Percentiles rank a stretch among this genome's conserved stretches.
These are phyloP conservation scores for Albula glossodonta DNA, from an alignment of 2,113 vertebrate species.

Conservation along the genomic window DNA sequence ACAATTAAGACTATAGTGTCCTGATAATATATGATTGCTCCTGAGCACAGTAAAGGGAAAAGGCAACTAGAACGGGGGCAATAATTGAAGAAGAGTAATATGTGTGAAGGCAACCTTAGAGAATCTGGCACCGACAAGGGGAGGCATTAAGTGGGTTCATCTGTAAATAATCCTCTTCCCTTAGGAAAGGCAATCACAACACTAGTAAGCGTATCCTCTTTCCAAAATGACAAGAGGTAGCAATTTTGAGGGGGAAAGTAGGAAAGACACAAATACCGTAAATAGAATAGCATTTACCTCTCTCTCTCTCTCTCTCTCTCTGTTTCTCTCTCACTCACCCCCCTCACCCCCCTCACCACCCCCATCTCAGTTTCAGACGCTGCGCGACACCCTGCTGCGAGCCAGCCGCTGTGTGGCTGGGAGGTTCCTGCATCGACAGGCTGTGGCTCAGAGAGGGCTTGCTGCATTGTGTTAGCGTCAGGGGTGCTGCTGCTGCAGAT, in stretches of 20 bases:
- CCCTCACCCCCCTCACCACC: background rate
- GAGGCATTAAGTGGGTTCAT: background rate
- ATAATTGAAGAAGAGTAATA: background rate
- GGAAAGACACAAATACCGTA: background rate
- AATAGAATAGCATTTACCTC: background rate
- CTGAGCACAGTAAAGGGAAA: background rate
- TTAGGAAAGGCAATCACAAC: background rate
- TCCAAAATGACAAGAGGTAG: slow-evolving; percentile 4
- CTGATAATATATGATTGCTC: background rate
- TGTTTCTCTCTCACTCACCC: background rate
- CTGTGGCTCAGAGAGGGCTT: background rate
- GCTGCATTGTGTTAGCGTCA: background rate
- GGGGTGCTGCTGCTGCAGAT: background rate
- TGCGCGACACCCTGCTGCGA: background rate
- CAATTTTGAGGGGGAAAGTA: background rate
- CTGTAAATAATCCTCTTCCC: background rate
- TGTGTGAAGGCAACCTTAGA: background rate
- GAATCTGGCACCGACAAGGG: background rate
- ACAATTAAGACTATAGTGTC: no score
- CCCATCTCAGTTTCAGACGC: background rate
- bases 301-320: background rate
- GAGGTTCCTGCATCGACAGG: background rate
- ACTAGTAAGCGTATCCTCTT: background rate
- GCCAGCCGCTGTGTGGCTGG: background rate
- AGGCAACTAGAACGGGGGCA: background rate